Conservation (phyloP, 2,888 invertebrate genomes). For the Calliscelio sp. region DNA sequence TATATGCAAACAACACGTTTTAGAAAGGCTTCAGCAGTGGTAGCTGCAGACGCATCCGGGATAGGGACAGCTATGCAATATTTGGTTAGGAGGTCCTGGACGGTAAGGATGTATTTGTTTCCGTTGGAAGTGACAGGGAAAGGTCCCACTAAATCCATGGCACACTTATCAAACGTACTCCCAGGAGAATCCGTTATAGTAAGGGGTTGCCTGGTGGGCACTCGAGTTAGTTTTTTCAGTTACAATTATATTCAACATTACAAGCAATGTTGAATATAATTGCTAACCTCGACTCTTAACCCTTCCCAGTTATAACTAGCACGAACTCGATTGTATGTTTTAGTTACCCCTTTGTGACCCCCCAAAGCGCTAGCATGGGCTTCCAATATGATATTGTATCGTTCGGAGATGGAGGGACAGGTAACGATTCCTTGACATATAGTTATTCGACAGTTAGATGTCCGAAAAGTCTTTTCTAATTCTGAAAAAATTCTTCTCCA, state of each 20-base stretch:
- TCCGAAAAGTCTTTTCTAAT: neutral
- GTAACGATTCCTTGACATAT: conserved; percentile 14
- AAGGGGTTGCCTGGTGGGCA: conserved; percentile 64
- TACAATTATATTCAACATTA: no score
- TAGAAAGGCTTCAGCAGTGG: conserved; percentile 1
- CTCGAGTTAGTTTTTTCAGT: conserved; percentile 67
- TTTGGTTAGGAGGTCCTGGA: conserved; percentile 19
- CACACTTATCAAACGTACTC: neutral
- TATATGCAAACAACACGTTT: neutral
- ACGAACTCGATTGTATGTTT: conserved; percentile 29
- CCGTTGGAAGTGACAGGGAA: conserved; percentile 60
- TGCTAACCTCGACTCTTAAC: conserved; percentile 64
- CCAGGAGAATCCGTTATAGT: conserved; percentile 66
- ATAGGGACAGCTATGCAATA: conserved; percentile 12
- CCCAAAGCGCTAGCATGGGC: conserved; percentile 17
- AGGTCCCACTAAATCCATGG: conserved; percentile 70
- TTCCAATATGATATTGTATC: conserved; percentile 19
- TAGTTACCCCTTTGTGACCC: conserved; percentile 21
- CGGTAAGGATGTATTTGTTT: neutral
- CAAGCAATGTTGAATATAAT: conserved; percentile 67
- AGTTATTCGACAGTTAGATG: neutral
- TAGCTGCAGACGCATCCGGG: neutral
- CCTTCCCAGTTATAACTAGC: conserved; percentile 33
- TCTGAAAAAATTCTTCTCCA: neutral
- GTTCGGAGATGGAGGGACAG: conserved; percentile 1